These are phyloP conservation scores for Holacanthella duospinosa DNA, from an alignment of 2,888 invertebrate species.

Conservation along the genomic window DNA sequence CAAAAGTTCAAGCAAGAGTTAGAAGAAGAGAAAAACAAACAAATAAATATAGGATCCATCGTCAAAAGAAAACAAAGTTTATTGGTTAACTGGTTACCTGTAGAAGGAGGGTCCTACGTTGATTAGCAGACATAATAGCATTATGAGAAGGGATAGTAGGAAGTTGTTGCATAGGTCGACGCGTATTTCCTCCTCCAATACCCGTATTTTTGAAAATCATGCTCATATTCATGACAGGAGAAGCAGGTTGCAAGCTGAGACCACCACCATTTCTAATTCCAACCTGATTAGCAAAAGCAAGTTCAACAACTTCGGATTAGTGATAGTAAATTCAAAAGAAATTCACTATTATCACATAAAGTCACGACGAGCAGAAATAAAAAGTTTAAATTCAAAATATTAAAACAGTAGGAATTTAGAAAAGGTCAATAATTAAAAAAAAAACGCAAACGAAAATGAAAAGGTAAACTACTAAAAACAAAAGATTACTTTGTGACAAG, in stretches of 20 bases:
- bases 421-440: too few species aligned
- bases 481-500: background rate
- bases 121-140: constrained; percentile 40
- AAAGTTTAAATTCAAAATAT: too few species aligned
- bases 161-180: constrained; percentile 39
- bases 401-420: too few species aligned
- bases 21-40: background rate
- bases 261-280: constrained; percentile 38
- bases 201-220: constrained; percentile 30
- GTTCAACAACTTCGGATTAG: constrained; percentile 6
- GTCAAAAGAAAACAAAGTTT: background rate
- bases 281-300: constrained; percentile 24
- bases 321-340: background rate
- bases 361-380: too few species aligned
- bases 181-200: constrained; percentile 36
- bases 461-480: background rate
- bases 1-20: too few species aligned
- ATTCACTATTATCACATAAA: too few species aligned
- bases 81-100: constrained; percentile 56
- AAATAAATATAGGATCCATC: too few species aligned
- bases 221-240: constrained; percentile 29
- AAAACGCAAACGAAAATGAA: background rate
- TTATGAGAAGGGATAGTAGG: constrained; percentile 31
- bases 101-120: constrained; percentile 68
- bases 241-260: constrained; percentile 29